Conservation (phyloP, 1,140 invertebrate genomes). For the Wasmannia auropunctata region DNA sequence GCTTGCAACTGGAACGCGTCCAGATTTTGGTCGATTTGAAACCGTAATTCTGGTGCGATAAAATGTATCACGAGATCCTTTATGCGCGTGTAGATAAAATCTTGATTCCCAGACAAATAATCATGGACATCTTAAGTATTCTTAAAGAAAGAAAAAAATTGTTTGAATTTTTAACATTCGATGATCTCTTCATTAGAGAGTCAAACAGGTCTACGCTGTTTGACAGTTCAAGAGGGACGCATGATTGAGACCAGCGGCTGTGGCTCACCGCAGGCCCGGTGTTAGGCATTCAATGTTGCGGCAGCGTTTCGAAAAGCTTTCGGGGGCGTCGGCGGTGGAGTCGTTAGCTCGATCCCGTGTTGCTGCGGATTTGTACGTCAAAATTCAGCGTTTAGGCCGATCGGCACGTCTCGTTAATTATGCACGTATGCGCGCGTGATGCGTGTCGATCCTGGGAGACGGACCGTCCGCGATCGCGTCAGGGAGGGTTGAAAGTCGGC, state of each 20-base stretch:
- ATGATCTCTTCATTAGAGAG: background rate
- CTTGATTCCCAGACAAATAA: background rate
- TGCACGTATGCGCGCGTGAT: conserved; percentile 73
- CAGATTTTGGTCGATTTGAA: background rate
- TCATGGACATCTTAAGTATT: background rate
- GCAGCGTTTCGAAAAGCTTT: conserved; percentile 74
- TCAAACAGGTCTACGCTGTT: background rate
- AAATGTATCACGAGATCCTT: background rate
- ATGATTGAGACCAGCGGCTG: conserved; percentile 52
- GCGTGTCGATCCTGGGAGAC: conserved; percentile 63
- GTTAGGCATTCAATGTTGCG: conserved; percentile 76
- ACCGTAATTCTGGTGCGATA: background rate
- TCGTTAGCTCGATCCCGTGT: conserved; percentile 73
- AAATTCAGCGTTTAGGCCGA: conserved; percentile 71
- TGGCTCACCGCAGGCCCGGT: conserved; percentile 66
- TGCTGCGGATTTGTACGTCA: conserved; percentile 75
- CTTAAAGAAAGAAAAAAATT: background rate
- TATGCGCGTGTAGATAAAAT: background rate
- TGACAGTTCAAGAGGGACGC: conserved; percentile 46
- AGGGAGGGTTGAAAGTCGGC: conserved; percentile 29
- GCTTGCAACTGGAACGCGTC: background rate
- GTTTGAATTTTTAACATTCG: background rate
- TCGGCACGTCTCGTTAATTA: conserved; percentile 74
- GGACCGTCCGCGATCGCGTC: conserved; percentile 19
- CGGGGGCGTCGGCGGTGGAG: background rate